Evolutionary conservation across 2,113 vertebrate species (phyloP).

Genomic region (Sisor rabdophorus): DNA sequence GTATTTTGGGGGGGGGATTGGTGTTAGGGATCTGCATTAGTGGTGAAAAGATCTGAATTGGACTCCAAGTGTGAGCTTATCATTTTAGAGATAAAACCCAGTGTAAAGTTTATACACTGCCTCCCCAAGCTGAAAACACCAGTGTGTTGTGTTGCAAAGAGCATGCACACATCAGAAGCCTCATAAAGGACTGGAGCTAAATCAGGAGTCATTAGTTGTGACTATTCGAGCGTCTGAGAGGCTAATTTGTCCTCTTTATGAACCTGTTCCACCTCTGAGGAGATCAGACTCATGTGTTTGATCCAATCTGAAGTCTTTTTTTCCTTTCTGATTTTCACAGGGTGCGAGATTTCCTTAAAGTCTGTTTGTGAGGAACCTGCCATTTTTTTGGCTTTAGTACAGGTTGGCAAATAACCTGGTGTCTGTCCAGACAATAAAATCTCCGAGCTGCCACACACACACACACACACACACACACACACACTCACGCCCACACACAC

Average conservation of each 20-base stretch:
- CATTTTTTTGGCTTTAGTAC: not conserved
- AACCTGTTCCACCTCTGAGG: not conserved
- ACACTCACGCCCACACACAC: not conserved
- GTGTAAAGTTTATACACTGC: too few species aligned
- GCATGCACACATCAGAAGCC: too few species aligned
- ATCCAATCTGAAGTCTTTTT: not conserved
- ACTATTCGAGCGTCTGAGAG: not conserved
- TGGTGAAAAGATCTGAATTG: too few species aligned
- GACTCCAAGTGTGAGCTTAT: too few species aligned
- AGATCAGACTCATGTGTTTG: not conserved
- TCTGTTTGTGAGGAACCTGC: not conserved
- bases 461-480: not conserved
- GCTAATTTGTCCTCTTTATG: not conserved
- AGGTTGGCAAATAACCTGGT: not conserved
- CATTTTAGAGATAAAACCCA: too few species aligned
- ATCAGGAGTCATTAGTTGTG: not conserved
- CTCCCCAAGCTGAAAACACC: too few species aligned
- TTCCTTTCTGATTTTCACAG: not conserved
- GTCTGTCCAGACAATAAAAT: slow-evolving; percentile 1
- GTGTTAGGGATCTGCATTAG: too few species aligned
- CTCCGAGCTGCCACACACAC: not conserved
- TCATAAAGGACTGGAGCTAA: too few species aligned
- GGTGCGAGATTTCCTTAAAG: not conserved
- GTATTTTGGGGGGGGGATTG: too few species aligned
- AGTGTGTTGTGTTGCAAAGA: too few species aligned